Evolutionary conservation across 2,113 vertebrate species (phyloP), one percentile per base, ranked within the genome.

Genomic region (Xenopus borealis): DNA sequence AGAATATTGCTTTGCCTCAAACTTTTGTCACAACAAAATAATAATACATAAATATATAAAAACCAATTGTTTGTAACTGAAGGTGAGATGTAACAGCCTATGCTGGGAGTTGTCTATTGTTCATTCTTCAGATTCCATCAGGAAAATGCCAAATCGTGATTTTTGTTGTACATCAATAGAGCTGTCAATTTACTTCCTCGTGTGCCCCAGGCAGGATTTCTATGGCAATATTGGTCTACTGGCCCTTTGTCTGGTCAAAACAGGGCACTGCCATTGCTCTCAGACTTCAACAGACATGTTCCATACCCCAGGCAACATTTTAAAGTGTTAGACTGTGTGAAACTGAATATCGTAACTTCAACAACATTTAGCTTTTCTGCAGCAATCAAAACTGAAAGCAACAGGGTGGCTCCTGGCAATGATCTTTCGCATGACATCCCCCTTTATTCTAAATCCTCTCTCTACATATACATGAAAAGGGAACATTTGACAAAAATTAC

Each of bases 141-240:
- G 67, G 66, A 40, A 50, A 17, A 72, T 62, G 75, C 82, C 82
- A 81, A 64, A 55, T 84, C 81, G 80, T 80, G 80, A 40, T 40
- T 80, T 71, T 82, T 81, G 74, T 71, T 40, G 27, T 69, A 77
- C 61, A 80, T 79, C 78, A 81, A 85, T 72, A 83, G 81, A 88
- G 80, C 78, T 83, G 81, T 81, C 88, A 85, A 80, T 89, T 88
- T 81, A 89, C 83, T 83, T 78, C 82, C 81, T 79, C 79, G 82
- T 75, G 72, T 83, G 80, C 86, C 89, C 82, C 82, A 79, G 82
- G 86, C 86, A 81, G 85, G 79, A 81, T 84, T 81, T 73, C 75
- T 80, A 83, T 80, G 82, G 84, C 79, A 27, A 73, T 67, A 73
- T 79, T 82, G 71, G 76, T 79, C 85, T n/a, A n/a, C 53, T 89